phyloP scores from a whole-genome alignment of 2,113 vertebrate species.

The Odocoileus virginianus region DNA sequence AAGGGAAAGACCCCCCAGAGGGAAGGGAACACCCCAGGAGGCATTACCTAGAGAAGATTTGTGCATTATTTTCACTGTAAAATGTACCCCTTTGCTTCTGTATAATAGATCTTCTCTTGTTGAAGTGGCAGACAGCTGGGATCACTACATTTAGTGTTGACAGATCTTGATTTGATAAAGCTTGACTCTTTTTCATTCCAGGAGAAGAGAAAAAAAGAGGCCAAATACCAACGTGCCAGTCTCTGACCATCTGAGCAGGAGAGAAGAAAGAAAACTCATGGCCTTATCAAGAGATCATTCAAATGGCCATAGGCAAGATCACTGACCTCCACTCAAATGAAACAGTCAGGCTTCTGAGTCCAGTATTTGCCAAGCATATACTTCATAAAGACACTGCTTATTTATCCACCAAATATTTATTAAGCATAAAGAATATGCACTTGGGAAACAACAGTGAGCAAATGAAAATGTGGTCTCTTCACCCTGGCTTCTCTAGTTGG shows the following conservation, averaged over 20 bases:
- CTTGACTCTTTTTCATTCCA: not conserved
- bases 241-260: not conserved
- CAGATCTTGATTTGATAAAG: slow-evolving; percentile 11
- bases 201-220: not conserved
- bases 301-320: not conserved
- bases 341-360: not conserved
- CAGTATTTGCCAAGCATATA: not conserved
- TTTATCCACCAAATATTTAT: not conserved
- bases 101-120: not conserved
- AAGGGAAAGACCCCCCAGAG: not conserved
- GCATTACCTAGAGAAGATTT: not conserved
- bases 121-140: not conserved
- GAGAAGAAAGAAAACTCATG: not conserved
- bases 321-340: not conserved
- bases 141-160: not conserved
- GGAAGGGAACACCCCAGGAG: not conserved
- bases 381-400: not conserved
- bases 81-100: not conserved
- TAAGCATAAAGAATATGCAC: not conserved
- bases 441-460: not conserved
- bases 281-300: not conserved
- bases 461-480: not conserved
- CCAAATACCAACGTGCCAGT: not conserved
- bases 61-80: not conserved
- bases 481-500: not conserved